A percentile compares a stretch with the other conserved stretches of the same genome.
Evolutionary conservation across 2,113 vertebrate genomes (phyloP).

Genomic region (Actenoides hombroni): DNA sequence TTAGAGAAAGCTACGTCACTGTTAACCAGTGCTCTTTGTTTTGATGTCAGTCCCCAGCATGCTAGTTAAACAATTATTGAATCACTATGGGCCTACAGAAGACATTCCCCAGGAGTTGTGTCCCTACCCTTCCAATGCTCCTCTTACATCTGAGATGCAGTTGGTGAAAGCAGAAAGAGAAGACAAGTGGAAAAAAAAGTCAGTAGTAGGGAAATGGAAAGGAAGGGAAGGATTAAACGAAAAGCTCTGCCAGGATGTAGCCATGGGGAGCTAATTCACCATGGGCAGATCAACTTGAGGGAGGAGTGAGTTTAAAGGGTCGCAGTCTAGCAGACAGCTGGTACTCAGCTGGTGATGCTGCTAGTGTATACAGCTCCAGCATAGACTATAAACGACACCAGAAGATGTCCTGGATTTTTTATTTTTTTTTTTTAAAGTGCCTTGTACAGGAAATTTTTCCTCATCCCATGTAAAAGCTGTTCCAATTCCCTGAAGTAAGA

Average conservation of each 20-base stretch:
- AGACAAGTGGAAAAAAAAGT: not conserved
- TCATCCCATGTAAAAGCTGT: conserved; percentile 63
- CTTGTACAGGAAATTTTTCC: conserved; percentile 70
- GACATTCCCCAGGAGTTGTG: not conserved
- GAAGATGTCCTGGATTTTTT: not conserved
- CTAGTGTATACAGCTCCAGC: conserved; percentile 17
- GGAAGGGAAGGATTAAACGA: conserved; percentile 68
- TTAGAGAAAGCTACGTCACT: not conserved
- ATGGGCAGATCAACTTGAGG: conserved; percentile 31
- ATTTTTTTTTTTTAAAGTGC: not conserved
- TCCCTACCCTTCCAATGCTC: not conserved
- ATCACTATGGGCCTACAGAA: not conserved
- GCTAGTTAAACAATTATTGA: not conserved
- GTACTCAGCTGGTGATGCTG: conserved; percentile 67
- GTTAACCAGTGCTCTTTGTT: not conserved
- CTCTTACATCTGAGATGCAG: not conserved
- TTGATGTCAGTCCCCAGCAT: not conserved
- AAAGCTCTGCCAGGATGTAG: conserved; percentile 62
- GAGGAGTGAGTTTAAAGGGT: conserved; percentile 60
- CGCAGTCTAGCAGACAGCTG: conserved; percentile 61
- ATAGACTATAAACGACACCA: conserved; percentile 2
- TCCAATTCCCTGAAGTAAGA: conserved; percentile 70
- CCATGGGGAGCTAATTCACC: conserved; percentile 62
- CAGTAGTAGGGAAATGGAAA: conserved; percentile 32
- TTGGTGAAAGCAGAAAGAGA: conserved; percentile 18